Conservation (phyloP, 1,140 invertebrate genomes). For the Contarinia nasturtii region DNA sequence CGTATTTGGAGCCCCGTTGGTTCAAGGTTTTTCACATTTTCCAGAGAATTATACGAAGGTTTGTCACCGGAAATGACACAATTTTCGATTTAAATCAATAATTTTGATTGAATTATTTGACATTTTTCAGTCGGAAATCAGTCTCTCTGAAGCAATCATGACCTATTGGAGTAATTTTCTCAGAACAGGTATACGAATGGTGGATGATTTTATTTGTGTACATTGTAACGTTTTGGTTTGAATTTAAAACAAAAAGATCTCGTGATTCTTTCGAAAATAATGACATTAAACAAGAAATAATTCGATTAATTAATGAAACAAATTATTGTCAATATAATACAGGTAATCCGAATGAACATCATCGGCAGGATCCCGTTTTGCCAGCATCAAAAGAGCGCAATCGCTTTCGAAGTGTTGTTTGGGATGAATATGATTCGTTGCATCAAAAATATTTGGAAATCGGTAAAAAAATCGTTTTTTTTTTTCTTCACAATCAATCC, state of each 20-base stretch:
- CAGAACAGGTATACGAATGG: conserved; percentile 80
- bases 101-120: too few species aligned
- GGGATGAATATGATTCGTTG: conserved; percentile 78
- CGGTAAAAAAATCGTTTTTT: conserved; percentile 35
- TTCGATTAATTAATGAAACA: too few species aligned
- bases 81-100: too few species aligned
- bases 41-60: conserved; percentile 71
- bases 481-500: not conserved
- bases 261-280: too few species aligned
- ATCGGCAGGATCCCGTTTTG: conserved; percentile 48
- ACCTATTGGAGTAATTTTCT: conserved; percentile 94
- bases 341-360: conserved; percentile 76
- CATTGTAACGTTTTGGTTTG: too few species aligned
- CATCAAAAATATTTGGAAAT: conserved; percentile 88
- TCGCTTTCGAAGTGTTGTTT: conserved; percentile 60
- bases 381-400: conserved; percentile 62
- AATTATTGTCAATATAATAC: too few species aligned
- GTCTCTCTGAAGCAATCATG: conserved; percentile 85
- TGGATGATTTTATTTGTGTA: too few species aligned
- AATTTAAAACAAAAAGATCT: too few species aligned
- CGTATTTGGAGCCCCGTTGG: conserved; percentile 36
- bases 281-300: too few species aligned
- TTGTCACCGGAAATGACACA: too few species aligned
- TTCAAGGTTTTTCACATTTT: conserved; percentile 65
- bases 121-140: conserved; percentile 41